These are phyloP conservation scores for Heliconius hewitsoni DNA, from an alignment of 1,140 invertebrate species.

Conservation along the genomic window DNA sequence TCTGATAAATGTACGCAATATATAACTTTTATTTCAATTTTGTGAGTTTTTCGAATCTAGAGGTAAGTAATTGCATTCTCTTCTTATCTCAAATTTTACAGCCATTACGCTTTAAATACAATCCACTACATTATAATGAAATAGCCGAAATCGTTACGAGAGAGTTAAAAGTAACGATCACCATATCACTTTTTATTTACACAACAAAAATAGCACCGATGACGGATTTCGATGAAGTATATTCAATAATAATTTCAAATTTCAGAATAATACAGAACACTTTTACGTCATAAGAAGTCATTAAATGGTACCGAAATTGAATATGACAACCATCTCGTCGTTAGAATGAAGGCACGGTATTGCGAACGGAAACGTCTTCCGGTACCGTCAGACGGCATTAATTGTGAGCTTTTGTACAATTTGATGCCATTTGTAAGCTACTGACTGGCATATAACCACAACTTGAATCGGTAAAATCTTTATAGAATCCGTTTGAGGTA, in stretches of 20 bases:
- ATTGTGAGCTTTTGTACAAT: background rate
- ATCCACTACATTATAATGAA: no score
- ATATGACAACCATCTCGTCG: background rate
- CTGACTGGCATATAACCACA: constrained; percentile 8
- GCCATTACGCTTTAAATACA: no score
- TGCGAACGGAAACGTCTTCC: constrained; percentile 1
- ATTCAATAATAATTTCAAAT: no score
- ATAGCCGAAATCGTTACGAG: no score
- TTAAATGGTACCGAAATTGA: background rate
- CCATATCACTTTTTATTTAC: no score
- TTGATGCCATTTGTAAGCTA: constrained; percentile 1
- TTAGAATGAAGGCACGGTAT: constrained; percentile 6
- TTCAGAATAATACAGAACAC: no score
- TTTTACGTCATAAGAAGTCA: background rate
- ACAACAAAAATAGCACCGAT: no score
- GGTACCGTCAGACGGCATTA: background rate
- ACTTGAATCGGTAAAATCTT: background rate
- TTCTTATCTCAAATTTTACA: no score
- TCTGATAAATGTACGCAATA: background rate
- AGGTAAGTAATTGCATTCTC: no score
- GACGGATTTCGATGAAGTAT: no score
- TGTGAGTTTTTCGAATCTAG: background rate
- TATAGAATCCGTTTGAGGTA: background rate
- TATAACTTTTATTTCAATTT: background rate
- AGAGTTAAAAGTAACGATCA: no score